These are phyloP conservation scores for Zaprionus taronus DNA, from an alignment of 1,140 invertebrate genomes.

Conservation along the genomic window DNA sequence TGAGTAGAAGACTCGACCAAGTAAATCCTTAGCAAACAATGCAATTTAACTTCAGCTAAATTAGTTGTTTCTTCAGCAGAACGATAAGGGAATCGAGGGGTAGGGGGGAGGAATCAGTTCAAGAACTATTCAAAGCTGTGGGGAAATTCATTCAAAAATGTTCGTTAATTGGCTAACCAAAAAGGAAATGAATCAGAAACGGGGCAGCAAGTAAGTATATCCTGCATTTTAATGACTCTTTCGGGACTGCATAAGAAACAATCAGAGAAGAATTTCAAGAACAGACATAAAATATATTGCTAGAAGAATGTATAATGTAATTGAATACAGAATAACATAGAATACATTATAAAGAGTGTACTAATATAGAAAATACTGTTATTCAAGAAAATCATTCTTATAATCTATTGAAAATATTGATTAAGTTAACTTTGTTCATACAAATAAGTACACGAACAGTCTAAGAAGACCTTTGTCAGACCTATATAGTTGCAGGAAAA, in stretches of 20 bases:
- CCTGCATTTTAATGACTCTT: background rate
- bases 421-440: too few relatives aligned
- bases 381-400: too few relatives aligned
- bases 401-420: too few relatives aligned
- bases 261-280: too few relatives aligned
- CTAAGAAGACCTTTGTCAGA: too few relatives aligned
- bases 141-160: conserved; percentile 63
- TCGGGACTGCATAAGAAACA: background rate
- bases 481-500: too few relatives aligned
- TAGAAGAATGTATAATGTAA: too few relatives aligned
- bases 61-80: conserved; percentile 55
- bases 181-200: conserved; percentile 18
- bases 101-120: background rate
- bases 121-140: conserved; percentile 42
- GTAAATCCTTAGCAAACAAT: conserved; percentile 64
- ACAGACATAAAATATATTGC: background rate
- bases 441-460: too few relatives aligned
- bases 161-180: conserved; percentile 62
- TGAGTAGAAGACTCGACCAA: conserved; percentile 13
- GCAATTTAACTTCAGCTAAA: conserved; percentile 66
- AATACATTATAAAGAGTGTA: too few relatives aligned
- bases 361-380: too few relatives aligned
- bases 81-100: background rate
- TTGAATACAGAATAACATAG: too few relatives aligned
- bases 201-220: background rate